Evolutionary conservation across 2,113 vertebrate genomes (phyloP).

Genomic region (Naja naja): DNA sequence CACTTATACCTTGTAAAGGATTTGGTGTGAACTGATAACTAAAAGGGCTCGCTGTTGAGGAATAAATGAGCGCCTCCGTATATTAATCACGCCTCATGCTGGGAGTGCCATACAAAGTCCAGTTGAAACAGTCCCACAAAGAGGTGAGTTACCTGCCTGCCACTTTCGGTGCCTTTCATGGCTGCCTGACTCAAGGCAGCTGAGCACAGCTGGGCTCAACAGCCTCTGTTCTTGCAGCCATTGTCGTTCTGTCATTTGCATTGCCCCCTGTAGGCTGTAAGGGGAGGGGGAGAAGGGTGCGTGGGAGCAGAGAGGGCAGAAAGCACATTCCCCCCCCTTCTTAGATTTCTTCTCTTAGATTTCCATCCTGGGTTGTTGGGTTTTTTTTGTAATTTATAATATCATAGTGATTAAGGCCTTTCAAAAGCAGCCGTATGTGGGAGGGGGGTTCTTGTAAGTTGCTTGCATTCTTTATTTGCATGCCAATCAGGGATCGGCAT

Average conservation of each 20-base stretch:
- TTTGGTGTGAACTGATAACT: neutral
- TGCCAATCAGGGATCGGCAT: neutral
- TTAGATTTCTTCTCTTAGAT: neutral
- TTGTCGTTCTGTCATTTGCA: neutral
- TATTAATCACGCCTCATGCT: neutral
- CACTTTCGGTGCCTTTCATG: neutral
- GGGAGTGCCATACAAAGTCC: neutral
- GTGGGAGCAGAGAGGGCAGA: neutral
- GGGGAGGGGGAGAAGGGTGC: neutral
- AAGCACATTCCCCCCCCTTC: neutral
- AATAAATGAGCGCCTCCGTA: neutral
- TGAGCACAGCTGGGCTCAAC: neutral
- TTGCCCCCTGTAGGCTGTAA: neutral
- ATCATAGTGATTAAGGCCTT: neutral
- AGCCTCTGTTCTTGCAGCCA: neutral
- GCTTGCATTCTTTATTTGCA: neutral
- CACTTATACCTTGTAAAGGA: neutral
- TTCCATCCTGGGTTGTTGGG: neutral
- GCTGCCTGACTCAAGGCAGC: neutral
- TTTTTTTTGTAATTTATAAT: neutral
- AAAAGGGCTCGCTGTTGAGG: neutral
- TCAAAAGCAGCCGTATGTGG: neutral
- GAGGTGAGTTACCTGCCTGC: neutral
- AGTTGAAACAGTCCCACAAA: neutral
- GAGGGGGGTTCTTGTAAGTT: neutral